These are phyloP conservation scores for Psilopogon haemacephalus DNA, from an alignment of 2,113 vertebrate species.

Conservation along the genomic window DNA sequence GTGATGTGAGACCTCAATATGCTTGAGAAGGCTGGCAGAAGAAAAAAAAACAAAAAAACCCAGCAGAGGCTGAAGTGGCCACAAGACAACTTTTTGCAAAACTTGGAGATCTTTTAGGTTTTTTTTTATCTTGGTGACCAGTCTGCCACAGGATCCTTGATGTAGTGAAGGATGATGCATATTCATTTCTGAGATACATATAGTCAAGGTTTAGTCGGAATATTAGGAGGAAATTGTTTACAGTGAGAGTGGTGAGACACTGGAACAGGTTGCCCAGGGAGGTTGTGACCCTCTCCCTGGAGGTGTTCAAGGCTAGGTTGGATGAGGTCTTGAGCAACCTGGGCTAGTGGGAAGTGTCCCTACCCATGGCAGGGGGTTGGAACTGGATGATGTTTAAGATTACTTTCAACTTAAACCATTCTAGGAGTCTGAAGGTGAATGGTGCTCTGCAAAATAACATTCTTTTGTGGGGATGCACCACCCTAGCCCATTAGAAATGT, in stretches of 20 bases:
- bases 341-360: too few relatives aligned
- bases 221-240: too few relatives aligned
- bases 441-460: neutral
- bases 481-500: neutral
- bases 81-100: neutral
- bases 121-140: neutral
- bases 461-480: neutral
- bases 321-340: too few relatives aligned
- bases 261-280: too few relatives aligned
- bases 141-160: neutral
- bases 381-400: too few relatives aligned
- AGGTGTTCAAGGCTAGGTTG: too few relatives aligned
- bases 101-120: neutral
- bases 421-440: neutral
- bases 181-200: neutral
- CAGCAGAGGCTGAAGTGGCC: neutral
- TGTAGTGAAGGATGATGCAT: neutral
- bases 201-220: too few relatives aligned
- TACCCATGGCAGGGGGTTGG: too few relatives aligned
- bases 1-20: neutral
- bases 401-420: too few relatives aligned
- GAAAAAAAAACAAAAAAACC: neutral
- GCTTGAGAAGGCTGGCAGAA: neutral
- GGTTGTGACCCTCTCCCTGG: too few relatives aligned
- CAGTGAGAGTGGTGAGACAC: too few relatives aligned